Conservation (phyloP, 64 coral and sea anemone genomes). For the Hydrozoanthus tunicans region DNA sequence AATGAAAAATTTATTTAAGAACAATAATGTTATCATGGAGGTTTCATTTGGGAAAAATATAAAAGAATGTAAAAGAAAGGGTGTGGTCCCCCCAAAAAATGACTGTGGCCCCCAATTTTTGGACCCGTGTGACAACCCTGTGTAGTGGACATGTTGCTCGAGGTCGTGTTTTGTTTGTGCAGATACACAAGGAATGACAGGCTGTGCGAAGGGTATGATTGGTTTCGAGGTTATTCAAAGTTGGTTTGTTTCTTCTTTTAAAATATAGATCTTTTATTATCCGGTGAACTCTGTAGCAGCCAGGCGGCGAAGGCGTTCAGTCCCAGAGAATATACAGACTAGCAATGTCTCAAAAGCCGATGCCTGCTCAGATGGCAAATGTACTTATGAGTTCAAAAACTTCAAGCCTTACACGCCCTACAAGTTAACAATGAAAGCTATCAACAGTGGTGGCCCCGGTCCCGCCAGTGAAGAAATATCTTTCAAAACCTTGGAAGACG, state of each 20-base stretch:
- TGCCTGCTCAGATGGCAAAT: conserved; percentile 29
- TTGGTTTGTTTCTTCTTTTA: not conserved
- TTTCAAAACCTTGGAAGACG: conserved; percentile 40
- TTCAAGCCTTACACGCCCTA: conserved; percentile 36
- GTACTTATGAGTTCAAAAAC: conserved; percentile 22
- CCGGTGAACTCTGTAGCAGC: not conserved
- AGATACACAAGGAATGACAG: too few relatives aligned
- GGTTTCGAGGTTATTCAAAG: too few relatives aligned
- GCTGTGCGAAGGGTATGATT: too few relatives aligned
- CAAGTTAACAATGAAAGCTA: conserved; percentile 1
- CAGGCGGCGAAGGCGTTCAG: not conserved
- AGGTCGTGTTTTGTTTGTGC: too few relatives aligned
- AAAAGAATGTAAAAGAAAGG: too few relatives aligned
- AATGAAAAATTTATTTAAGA: too few relatives aligned
- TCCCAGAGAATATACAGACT: not conserved
- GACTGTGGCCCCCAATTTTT: too few relatives aligned
- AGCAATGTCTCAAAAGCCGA: not conserved
- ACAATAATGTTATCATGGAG: too few relatives aligned
- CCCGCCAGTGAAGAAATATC: conserved; percentile 29
- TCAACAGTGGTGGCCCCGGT: conserved; percentile 29
- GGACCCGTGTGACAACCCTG: too few relatives aligned
- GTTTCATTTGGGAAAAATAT: too few relatives aligned
- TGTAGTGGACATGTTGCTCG: too few relatives aligned
- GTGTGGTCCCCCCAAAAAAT: too few relatives aligned
- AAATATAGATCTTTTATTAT: conserved; percentile 20